Evolutionary conservation across 2,113 vertebrate species (phyloP), one percentile per base, ranked within the genome.

Genomic region (Cacatua alba): DNA sequence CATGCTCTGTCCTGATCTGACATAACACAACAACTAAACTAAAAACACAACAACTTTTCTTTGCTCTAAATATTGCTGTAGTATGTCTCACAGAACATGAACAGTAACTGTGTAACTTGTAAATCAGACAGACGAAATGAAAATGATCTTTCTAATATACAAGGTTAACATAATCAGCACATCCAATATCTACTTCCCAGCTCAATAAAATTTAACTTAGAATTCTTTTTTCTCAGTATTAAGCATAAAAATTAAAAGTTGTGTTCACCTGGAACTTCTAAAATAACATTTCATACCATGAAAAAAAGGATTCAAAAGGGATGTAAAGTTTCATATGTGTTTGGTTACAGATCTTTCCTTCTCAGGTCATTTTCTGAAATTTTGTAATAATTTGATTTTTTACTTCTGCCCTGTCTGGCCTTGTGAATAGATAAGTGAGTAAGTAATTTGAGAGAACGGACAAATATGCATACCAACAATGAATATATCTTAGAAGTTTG

Each of bases 11-110:
- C 33, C 39, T 94, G 69, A 46, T 7, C 20, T 67, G 28, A 46
- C 35, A 37, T 37, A 35, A 35, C 10, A 31, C 52, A 23, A 57
- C 31, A 57, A n/a, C 55, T 57, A 57, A n/a, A 57, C 25, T 78
- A 70, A 90, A 95, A 14, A 10, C 1, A 1, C 33, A 46, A 55
- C 18, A 55, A 25, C 20, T n/a, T 64, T 83, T 70, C 26, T 65
- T 26, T 0, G 0, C 39, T 82, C 16, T 41, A 4, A 1, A 18
- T 0, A 10, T 6, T 68, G n/a, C 23, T 74, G 13, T 60, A 20
- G 6, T n/a, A n/a, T 77, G n/a, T 13, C 3, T 70, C 11, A 20
- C 3, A 44, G 51, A 62, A 57, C 13, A 28, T 2, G 17, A 55
- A 39, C 17, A 37, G 11, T 7, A 70, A 43, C 37, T 23, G 11